Base-by-base conservation (phyloP, 2,113 vertebrate species). In the Melozone crissalis region DNA sequence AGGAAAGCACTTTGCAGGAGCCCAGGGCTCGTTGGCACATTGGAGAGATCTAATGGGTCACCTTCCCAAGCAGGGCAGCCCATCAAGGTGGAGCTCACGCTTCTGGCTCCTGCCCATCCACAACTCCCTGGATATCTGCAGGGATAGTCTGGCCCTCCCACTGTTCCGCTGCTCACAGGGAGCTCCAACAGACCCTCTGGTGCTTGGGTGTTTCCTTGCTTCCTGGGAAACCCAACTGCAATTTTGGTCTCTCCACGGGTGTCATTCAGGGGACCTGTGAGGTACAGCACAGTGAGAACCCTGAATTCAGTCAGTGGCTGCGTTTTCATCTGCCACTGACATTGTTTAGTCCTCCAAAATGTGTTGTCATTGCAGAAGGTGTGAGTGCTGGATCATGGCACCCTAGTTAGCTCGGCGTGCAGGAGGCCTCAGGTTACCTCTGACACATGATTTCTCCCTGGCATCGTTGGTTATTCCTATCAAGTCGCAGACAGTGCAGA, bases 341-440 rank as follows among this genome's bases (percentile, higher is more conserved):
- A 0, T 46, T 61, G 46, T 77, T 90, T 39, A 30, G 80, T 75
- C 73, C 65, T 92, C 77, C 68, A 77, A 37, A 95, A 46, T 37
- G 8, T 22, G 74, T 54, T 6, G 3, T 66, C 7, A 13, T 84
- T 61, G 73, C 80, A 80, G 79, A 81, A 86, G 79, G 61, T 94
- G 79, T 77, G 83, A 76, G 90, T 90, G 90, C 82, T 2, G 33
- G 94, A 96, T 95, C 92, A 82, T 66, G 90, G 77, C 94, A 90
- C 96, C 94, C 94, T 82, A 81, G 68, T 96, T 95, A 87, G 49
- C 81, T 84, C 21, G 2, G 73, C 0, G 0, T 68, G 68, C 80
- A 7, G 85, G 83, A 95, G 69, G 80, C 94, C 95, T 94, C 57
- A 67, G 83, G 85, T 93, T 96, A 96, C 95, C 95, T 93, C 90